These are phyloP conservation scores for Patella ulyssiponensis DNA, from an alignment of 2,888 invertebrate genomes.

Conservation along the genomic window DNA sequence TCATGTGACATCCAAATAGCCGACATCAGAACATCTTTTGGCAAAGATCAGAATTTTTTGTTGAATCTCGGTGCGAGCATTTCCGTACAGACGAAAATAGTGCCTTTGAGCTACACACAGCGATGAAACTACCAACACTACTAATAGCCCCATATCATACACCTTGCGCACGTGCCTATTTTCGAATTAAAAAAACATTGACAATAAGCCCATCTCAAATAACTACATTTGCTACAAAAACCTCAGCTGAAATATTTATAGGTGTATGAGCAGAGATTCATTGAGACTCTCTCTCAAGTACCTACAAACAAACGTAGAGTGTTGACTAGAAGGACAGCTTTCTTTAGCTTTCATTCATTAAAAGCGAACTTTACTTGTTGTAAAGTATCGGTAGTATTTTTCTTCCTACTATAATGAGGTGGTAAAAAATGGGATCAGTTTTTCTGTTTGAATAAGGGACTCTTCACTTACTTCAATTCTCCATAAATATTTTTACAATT, in stretches of 20 bases:
- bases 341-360: neutral
- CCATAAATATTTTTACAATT: neutral
- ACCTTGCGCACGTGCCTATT: conserved; percentile 4
- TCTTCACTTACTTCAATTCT: neutral
- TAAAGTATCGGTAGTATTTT: neutral
- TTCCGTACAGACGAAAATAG: conserved; percentile 6
- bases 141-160: neutral
- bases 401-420: neutral
- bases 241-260: too few relatives aligned
- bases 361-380: neutral
- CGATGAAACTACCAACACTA: too few relatives aligned
- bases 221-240: too few relatives aligned
- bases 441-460: neutral
- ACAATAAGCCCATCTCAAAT: too few relatives aligned
- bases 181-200: too few relatives aligned
- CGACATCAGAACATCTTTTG: conserved; percentile 2
- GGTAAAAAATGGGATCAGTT: neutral
- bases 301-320: conserved; percentile 4
- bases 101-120: neutral
- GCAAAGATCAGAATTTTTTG: neutral
- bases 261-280: neutral
- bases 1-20: neutral
- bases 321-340: neutral
- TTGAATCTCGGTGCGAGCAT: neutral
- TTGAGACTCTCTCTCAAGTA: neutral